Percentiles rank a stretch among this genome's conserved stretches.
Conservation (phyloP, 2,888 invertebrate genomes). For the Calliphora vomitoria region DNA sequence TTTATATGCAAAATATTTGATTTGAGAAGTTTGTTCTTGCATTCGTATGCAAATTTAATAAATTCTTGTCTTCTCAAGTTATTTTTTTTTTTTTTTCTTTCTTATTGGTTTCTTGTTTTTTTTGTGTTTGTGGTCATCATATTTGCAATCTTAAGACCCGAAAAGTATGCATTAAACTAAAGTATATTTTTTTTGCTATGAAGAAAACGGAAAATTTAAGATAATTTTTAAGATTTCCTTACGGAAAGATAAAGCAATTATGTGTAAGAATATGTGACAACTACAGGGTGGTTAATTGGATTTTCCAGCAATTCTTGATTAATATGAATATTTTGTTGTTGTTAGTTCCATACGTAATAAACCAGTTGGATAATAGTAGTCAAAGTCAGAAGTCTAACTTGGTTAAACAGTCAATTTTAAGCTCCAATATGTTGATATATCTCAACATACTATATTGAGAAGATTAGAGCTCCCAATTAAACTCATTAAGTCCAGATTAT, state of each 20-base stretch:
- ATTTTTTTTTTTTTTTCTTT: conserved; percentile 14
- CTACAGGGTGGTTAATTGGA: conserved; percentile 22
- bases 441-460: too few relatives aligned
- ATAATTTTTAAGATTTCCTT: conserved; percentile 48
- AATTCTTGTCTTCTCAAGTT: conserved; percentile 32
- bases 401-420: too few relatives aligned
- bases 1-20: conserved; percentile 67
- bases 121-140: conserved; percentile 58
- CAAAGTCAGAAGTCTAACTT: too few relatives aligned
- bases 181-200: not conserved
- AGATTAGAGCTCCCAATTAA: too few relatives aligned
- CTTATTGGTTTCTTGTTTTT: conserved; percentile 1
- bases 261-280: not conserved
- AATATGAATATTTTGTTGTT: too few relatives aligned
- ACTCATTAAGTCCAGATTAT: too few relatives aligned
- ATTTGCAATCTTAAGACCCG: conserved; percentile 25
- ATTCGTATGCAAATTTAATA: conserved; percentile 65
- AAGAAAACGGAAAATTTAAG: conserved; percentile 30
- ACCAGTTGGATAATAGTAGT: too few relatives aligned
- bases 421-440: too few relatives aligned
- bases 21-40: conserved; percentile 1
- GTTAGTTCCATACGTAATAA: too few relatives aligned
- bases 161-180: conserved; percentile 50
- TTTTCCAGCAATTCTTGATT: too few relatives aligned
- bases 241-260: conserved; percentile 46